Base-by-base conservation (phyloP, 2,888 invertebrate species). In the Drosophila paramelanica region DNA sequence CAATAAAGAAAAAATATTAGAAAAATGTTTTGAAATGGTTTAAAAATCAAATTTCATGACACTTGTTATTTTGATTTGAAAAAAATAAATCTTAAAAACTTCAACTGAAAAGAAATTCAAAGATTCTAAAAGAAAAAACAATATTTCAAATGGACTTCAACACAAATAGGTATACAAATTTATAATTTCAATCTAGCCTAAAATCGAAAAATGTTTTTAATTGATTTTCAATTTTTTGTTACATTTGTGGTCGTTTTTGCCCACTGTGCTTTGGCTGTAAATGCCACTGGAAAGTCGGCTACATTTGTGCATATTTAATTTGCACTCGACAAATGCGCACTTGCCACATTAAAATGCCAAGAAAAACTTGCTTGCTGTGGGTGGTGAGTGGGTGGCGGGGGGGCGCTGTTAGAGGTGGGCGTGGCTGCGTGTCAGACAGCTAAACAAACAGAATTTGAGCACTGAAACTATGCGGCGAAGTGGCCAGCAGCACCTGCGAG, bases 281-380 rank as follows among this genome's bases (percentile, higher is more conserved):
- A 68, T 67, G 46, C 55, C 65, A 64, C 59, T 68, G 38, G 38
- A 64, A 71, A 67, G 73, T 58, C 67, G 62, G 67, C 62, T 53
- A 62, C 52, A 67, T 71, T 76, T 73, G 76, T 46, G 75, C 84
- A 87, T 88, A 87, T 89, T 88, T 89, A 84, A 88, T 88, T 85
- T 88, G 77, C 79, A 87, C 88, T 88, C 71, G 49, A 73, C 66
- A 69, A 82, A 81, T 70, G 66, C 72, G 79, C 81, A 81, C 87
- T 87, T 77, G 49, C 77, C 60, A 46, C 53, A 65, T 65, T 67
- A 67, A 57, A 73, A 41, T 55, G 57, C 57, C 43, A 60, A 49
- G 60, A 60, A 64, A 55, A 64, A 58, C 64, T 53, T 43, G 45
- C 23, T 45, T 39, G 39, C 27, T 20, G 39, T 38, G 41, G 11